Evolutionary conservation across 2,113 vertebrate species (phyloP).

Genomic region (Grallaria varia): DNA sequence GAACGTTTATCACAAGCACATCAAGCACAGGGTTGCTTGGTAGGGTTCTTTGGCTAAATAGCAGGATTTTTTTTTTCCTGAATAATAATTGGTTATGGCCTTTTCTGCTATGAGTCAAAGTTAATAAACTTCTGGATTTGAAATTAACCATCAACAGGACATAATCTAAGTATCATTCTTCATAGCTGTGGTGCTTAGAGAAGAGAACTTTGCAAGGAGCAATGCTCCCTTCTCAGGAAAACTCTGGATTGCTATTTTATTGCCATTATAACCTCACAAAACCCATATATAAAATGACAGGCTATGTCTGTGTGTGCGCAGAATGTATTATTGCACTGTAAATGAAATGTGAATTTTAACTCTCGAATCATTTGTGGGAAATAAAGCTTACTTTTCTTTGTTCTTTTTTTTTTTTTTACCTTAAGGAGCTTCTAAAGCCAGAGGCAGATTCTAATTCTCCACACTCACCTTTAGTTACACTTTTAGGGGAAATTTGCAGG

Average conservation of each 20-base stretch:
- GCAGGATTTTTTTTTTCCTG: conserved; percentile 71
- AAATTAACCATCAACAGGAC: conserved; percentile 68
- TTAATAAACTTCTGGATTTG: conserved; percentile 73
- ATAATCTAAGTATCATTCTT: conserved; percentile 33
- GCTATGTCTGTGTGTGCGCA: neutral
- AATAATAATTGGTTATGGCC: conserved; percentile 78
- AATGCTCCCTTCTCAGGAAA: conserved; percentile 18
- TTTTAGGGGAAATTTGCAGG: conserved; percentile 33
- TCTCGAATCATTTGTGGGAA: conserved; percentile 50
- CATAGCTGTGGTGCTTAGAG: neutral
- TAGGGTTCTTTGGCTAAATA: conserved; percentile 72
- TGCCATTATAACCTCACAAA: conserved; percentile 11
- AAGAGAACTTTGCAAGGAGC: conserved; percentile 65
- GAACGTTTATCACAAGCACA: conserved; percentile 81
- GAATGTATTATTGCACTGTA: conserved; percentile 23
- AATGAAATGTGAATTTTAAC: conserved; percentile 63
- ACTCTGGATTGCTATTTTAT: neutral
- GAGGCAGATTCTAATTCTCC: neutral
- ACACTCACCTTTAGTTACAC: neutral
- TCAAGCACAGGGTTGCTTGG: conserved; percentile 72
- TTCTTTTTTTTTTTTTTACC: neutral
- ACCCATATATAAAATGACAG: conserved; percentile 23
- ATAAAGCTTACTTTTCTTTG: conserved; percentile 47
- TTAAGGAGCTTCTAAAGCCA: conserved; percentile 1
- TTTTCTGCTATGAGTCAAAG: conserved; percentile 75